Evolutionary conservation across 2,113 vertebrate species (phyloP), one percentile per base, ranked within the genome.

Genomic region (Stomatorhinus ivindoensis): DNA sequence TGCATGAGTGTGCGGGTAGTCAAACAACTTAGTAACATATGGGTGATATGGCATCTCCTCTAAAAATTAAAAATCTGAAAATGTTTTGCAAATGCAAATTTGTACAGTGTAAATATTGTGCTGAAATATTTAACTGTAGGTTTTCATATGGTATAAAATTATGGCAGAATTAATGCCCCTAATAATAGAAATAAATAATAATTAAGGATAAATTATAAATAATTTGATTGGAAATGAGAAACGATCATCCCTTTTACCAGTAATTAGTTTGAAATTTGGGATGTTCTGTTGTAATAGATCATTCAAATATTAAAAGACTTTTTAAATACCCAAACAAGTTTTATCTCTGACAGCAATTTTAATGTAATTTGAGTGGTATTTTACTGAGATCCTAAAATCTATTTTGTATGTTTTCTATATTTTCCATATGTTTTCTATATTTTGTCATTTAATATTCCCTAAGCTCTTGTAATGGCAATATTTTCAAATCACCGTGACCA

Each of bases 41-140:
- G 50, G 53, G 35, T n/a, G 19, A 15, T 6, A 87, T 44, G 17
- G 6, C 31, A 46, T 35, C 15, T 44, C 24, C 39, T n/a, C 76
- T 61, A 35, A 89, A 84, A 24, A 84, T 55, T 51, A 84, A 84
- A 89, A 61, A 88, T 88, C 5, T 48, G 91, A 93, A 94, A 92
- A 89, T 91, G 88, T 93, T 92, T 94, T 91, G 90, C 90, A 89
- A 93, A 89, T 90, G 85, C 69, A 90, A 84, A 92, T 90, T 91
- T 95, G 93, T 96, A 95, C 90, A 94, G 93, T 95, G 95, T 95
- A 94, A 91, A 95, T 89, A 89, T 85, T 80, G 92, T 90, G 89
- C 92, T 90, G 88, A 91, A 93, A 93, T 94, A 95, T 94, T 94
- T 95, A 94, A 91, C 80, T 90, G 10, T 84, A 90, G 91, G 90